These are phyloP conservation scores for Onthophagus taurus DNA, from an alignment of 1,140 invertebrate genomes.

Conservation along the genomic window DNA sequence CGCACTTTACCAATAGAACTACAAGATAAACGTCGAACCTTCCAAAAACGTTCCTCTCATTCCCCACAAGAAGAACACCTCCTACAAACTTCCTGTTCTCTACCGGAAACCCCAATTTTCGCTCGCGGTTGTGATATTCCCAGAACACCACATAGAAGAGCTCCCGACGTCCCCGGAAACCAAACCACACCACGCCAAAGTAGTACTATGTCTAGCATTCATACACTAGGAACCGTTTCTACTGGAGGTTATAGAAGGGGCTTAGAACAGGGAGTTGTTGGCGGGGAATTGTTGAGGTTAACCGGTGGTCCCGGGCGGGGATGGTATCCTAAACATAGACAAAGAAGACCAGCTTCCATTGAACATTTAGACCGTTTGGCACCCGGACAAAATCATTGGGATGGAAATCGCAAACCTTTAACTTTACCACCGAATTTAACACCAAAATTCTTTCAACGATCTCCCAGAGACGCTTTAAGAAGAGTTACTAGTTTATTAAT, in stretches of 20 bases:
- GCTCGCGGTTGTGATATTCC: conserved; percentile 69
- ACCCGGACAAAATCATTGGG: conserved; percentile 41
- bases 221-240: conserved; percentile 39
- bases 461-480: conserved; percentile 69
- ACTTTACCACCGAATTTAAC: conserved; percentile 76
- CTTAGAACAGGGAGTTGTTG: conserved; percentile 47
- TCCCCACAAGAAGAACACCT: conserved; percentile 45
- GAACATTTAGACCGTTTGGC: conserved; percentile 68
- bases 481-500: conserved; percentile 80
- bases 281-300: conserved; percentile 64
- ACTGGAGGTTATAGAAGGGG: conserved; percentile 26
- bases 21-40: conserved; percentile 42
- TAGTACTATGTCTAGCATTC: conserved; percentile 50
- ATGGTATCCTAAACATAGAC: conserved; percentile 69
- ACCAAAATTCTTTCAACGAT: conserved; percentile 77
- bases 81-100: conserved; percentile 69
- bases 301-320: conserved; percentile 69
- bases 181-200: conserved; percentile 47
- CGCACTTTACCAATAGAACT: conserved; percentile 60
- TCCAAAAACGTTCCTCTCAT: conserved; percentile 39
- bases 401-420: conserved; percentile 55
- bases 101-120: conserved; percentile 76
- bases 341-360: conserved; percentile 66
- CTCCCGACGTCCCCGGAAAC: conserved; percentile 42
- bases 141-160: conserved; percentile 56